These are phyloP conservation scores for Darevskia mixta DNA, from an alignment of 2,797 vertebrate species.

Conservation along the genomic window DNA sequence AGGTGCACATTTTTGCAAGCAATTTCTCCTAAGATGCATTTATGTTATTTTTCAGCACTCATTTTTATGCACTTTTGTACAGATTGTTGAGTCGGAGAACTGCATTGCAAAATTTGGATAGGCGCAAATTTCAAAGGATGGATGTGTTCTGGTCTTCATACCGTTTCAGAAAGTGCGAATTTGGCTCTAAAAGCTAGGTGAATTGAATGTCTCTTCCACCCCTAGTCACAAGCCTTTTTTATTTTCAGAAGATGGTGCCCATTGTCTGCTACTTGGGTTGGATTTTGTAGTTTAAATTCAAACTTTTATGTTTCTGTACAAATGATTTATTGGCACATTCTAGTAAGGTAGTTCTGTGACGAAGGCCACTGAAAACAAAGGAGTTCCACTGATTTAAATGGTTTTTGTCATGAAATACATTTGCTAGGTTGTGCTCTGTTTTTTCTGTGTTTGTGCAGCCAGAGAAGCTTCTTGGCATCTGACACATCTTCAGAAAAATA, in stretches of 20 bases:
- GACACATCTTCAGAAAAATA: not conserved
- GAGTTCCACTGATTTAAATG: not conserved
- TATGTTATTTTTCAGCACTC: too few relatives aligned
- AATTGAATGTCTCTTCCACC: too few relatives aligned
- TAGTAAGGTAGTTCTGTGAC: not conserved
- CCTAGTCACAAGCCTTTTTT: not conserved
- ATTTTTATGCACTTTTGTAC: too few relatives aligned
- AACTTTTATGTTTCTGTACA: not conserved
- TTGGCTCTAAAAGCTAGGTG: too few relatives aligned
- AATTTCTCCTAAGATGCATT: too few relatives aligned
- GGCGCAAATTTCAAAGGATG: too few relatives aligned
- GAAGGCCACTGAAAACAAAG: not conserved
- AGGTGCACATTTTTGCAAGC: too few relatives aligned
- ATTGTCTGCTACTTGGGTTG: not conserved
- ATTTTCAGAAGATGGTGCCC: not conserved
- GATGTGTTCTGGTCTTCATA: too few relatives aligned
- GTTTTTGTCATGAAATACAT: not conserved
- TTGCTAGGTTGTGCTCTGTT: not conserved
- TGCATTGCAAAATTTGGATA: too few relatives aligned
- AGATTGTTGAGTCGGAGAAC: too few relatives aligned
- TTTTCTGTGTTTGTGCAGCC: not conserved
- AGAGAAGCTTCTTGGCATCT: not conserved
- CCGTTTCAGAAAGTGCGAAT: too few relatives aligned
- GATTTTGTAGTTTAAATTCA: not conserved
- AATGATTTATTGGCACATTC: not conserved